Percentiles rank a stretch among this genome's conserved stretches.
Evolutionary conservation across 1,140 invertebrate species (phyloP).

Genomic region (Drosophila lacertosa): DNA sequence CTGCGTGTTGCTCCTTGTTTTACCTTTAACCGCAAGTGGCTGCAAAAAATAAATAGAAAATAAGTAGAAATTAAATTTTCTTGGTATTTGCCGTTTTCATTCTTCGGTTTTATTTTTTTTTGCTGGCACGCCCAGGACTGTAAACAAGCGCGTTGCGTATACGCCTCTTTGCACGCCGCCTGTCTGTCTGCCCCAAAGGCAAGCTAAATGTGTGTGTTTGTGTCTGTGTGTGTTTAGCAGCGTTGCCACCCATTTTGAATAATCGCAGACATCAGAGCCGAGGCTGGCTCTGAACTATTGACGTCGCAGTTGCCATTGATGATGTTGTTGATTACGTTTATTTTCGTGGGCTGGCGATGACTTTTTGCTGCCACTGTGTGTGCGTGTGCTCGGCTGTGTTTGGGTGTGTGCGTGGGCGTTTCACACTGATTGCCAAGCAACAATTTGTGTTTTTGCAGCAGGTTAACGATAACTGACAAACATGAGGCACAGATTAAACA

Average conservation of each 20-base stretch:
- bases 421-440: slow-evolving; percentile 42
- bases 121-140: slow-evolving; percentile 7
- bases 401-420: slow-evolving; percentile 5
- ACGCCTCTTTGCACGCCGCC: slow-evolving; percentile 24
- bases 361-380: background rate
- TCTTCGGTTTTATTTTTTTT: slow-evolving; percentile 11
- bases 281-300: slow-evolving; percentile 42
- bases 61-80: slow-evolving; percentile 51
- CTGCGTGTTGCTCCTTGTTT: slow-evolving; percentile 25
- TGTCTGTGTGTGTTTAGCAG: slow-evolving; percentile 14
- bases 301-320: slow-evolving; percentile 49
- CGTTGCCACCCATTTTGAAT: slow-evolving; percentile 49
- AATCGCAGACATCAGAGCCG: slow-evolving; percentile 19
- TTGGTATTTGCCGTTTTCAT: slow-evolving; percentile 17
- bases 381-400: background rate
- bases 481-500: slow-evolving; percentile 58
- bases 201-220: slow-evolving; percentile 12
- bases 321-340: slow-evolving; percentile 58
- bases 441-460: slow-evolving; percentile 48
- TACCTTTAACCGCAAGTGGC: slow-evolving; percentile 34
- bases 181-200: slow-evolving; percentile 12
- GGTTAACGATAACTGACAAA: slow-evolving; percentile 64
- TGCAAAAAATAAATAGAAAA: slow-evolving; percentile 30
- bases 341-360: slow-evolving; percentile 34
- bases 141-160: slow-evolving; percentile 43